Conservation (phyloP, 2,888 invertebrate genomes). For the Capitulum mitella region DNA sequence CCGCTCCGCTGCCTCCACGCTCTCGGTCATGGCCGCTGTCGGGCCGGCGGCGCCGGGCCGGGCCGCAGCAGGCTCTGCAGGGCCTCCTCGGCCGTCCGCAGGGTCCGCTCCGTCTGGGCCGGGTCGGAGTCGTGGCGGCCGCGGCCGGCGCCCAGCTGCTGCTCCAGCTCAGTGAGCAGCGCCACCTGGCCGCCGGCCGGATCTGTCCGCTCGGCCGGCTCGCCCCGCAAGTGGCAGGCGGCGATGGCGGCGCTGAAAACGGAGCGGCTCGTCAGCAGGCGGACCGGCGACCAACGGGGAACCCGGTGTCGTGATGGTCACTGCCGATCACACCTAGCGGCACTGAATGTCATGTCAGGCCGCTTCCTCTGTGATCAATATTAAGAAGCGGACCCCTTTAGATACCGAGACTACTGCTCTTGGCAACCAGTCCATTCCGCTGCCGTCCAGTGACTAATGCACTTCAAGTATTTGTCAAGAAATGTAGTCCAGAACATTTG, state of each 20-base stretch:
- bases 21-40: conserved; percentile 26
- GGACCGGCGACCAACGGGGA: too few species aligned
- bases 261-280: too few species aligned
- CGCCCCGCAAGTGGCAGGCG: conserved; percentile 31
- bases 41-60: conserved; percentile 26
- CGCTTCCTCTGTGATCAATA: too few species aligned
- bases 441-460: too few species aligned
- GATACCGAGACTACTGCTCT: too few species aligned
- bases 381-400: too few species aligned
- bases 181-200: conserved; percentile 22
- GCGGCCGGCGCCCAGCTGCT: conserved; percentile 32
- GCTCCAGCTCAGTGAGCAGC: conserved; percentile 26
- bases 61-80: conserved; percentile 10
- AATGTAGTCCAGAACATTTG: too few species aligned
- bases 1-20: conserved; percentile 3
- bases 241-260: neutral
- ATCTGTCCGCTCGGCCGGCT: conserved; percentile 29
- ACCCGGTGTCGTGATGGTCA: too few species aligned
- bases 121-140: conserved; percentile 32
- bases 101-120: conserved; percentile 31
- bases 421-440: too few species aligned
- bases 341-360: too few species aligned
- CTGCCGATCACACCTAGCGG: too few species aligned
- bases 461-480: too few species aligned
- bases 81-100: conserved; percentile 28